phyloP scores from a whole-genome alignment of 2,113 vertebrate genomes.

The Syrmaticus mikado region DNA sequence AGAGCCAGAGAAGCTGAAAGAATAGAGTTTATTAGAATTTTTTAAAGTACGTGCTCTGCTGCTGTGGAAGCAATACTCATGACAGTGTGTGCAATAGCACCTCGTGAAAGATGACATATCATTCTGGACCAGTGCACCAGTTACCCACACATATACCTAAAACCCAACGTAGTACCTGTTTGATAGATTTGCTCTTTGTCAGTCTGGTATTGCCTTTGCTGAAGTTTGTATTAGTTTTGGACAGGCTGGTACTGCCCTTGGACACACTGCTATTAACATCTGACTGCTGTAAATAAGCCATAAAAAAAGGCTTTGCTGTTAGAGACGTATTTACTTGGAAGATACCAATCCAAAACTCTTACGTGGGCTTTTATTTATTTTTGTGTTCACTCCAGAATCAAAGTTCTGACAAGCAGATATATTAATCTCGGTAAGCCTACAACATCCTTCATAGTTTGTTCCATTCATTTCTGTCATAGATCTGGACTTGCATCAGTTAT shows the following conservation, averaged over 20 bases:
- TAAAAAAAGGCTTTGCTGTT: constrained; percentile 52
- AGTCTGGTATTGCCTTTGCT: constrained; percentile 74
- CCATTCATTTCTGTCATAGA: background rate
- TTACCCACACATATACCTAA: constrained; percentile 26
- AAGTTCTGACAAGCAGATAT: background rate
- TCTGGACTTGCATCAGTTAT: background rate
- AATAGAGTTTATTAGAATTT: constrained; percentile 4
- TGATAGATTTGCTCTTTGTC: constrained; percentile 79
- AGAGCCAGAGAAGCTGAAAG: constrained; percentile 46
- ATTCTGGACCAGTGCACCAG: constrained; percentile 29
- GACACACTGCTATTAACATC: constrained; percentile 76
- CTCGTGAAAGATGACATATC: background rate
- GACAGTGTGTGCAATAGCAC: background rate
- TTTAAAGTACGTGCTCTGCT: constrained; percentile 39
- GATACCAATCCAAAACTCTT: background rate
- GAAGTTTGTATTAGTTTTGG: constrained; percentile 78
- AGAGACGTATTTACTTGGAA: background rate
- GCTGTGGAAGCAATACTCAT: constrained; percentile 38
- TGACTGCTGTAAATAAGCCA: constrained; percentile 77
- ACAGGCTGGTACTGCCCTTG: constrained; percentile 43
- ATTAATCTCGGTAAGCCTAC: accelerated
- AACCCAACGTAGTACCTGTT: constrained; percentile 72
- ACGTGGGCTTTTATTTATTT: background rate
- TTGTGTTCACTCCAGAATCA: background rate
- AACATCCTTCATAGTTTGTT: background rate